These are phyloP conservation scores for Hartigia nigra DNA, from an alignment of 2,888 invertebrate species.

Conservation along the genomic window DNA sequence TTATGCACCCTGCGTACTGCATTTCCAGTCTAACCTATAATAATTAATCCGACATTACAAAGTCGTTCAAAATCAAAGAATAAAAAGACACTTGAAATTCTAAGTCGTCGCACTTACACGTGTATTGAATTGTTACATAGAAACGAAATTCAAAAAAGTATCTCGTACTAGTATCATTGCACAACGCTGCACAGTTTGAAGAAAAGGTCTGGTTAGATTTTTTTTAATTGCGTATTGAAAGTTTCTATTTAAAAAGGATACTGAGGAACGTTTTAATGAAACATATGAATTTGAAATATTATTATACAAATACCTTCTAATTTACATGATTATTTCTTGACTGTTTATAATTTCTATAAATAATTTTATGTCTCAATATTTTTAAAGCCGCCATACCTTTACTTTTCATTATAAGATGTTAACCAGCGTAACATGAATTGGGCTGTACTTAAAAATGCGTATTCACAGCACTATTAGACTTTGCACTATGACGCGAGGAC, in stretches of 20 bases:
- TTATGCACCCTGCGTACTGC: neutral
- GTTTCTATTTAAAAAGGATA: neutral
- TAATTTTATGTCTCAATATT: neutral
- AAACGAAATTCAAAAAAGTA: neutral
- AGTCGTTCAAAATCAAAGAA: neutral
- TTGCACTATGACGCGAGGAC: slow-evolving; percentile 2
- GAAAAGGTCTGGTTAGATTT: neutral
- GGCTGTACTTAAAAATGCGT: neutral
- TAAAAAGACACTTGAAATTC: neutral
- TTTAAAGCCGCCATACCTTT: neutral
- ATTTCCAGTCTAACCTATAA: neutral
- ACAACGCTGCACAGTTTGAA: neutral
- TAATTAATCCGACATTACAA: neutral
- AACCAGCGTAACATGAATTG: neutral
- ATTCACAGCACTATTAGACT: neutral
- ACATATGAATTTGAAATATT: neutral
- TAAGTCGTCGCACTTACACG: neutral
- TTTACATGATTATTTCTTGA: too few species aligned
- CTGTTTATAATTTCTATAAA: neutral
- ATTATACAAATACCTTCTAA: neutral
- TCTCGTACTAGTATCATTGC: neutral
- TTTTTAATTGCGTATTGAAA: neutral
- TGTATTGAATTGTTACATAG: neutral
- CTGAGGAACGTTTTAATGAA: neutral
- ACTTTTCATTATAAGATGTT: neutral